A percentile compares a stretch with the other conserved stretches of the same genome.
These are phyloP conservation scores for Chroicocephalus ridibundus DNA, from an alignment of 2,113 vertebrate genomes.

Conservation along the genomic window DNA sequence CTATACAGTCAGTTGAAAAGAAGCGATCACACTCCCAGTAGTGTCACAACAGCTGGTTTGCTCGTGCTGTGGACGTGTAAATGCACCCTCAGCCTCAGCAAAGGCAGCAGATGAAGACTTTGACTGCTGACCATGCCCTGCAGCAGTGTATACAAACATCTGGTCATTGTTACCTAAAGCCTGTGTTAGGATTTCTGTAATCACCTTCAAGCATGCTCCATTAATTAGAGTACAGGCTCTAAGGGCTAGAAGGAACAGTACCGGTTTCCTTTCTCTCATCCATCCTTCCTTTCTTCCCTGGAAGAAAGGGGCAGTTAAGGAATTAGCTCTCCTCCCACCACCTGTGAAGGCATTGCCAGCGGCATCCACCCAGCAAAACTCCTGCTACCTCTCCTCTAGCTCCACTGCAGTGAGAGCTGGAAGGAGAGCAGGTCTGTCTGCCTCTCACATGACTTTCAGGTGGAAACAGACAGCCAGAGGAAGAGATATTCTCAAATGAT, in stretches of 20 bases:
- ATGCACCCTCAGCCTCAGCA: not conserved
- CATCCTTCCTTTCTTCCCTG: not conserved
- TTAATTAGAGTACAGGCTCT: not conserved
- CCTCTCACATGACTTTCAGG: not conserved
- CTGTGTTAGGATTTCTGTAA: not conserved
- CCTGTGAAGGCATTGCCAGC: accelerated
- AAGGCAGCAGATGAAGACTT: not conserved
- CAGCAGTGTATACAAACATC: not conserved
- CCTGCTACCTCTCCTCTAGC: not conserved
- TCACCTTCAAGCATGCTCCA: not conserved
- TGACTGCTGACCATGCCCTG: not conserved
- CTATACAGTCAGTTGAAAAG: not conserved
- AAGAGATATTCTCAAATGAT: not conserved
- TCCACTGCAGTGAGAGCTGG: not conserved
- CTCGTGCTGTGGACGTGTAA: not conserved
- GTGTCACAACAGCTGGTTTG: not conserved
- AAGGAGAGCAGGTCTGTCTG: not conserved
- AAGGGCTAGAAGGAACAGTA: not conserved
- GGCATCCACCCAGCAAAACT: not conserved
- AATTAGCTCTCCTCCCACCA: not conserved
- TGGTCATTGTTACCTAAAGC: not conserved
- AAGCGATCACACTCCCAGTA: not conserved
- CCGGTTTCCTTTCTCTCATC: not conserved
- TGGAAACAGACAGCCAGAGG: not conserved
- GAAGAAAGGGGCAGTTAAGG: not conserved